A percentile compares a stretch with the other conserved stretches of the same genome.
Conservation (phyloP, 2,113 vertebrate species). For the Eulemur macaco region DNA sequence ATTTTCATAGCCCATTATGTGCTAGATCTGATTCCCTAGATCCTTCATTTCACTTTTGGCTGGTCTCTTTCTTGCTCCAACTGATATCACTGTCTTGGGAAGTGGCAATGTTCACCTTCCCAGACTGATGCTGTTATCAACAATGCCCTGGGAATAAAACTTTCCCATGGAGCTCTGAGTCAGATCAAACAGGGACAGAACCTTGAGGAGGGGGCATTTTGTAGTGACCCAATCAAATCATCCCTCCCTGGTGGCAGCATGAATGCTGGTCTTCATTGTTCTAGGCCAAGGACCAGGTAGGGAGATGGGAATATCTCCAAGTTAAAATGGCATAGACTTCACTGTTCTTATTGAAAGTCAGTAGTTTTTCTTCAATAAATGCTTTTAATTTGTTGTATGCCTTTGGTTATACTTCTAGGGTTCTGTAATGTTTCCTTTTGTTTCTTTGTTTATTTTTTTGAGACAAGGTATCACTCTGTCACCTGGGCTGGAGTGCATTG, state of each 20-base stretch:
- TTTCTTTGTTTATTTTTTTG: too few species aligned
- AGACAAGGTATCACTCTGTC: too few species aligned
- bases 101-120: neutral
- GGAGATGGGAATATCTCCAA: neutral
- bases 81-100: neutral
- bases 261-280: neutral
- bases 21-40: neutral
- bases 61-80: neutral
- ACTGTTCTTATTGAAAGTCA: neutral
- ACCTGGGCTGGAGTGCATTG: too few species aligned
- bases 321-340: neutral
- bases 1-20: neutral
- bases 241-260: neutral
- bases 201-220: accelerated
- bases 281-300: accelerated
- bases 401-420: neutral
- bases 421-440: neutral
- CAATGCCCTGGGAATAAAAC: neutral
- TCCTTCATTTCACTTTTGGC: neutral
- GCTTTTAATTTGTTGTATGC: neutral
- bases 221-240: neutral
- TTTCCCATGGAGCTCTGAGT: neutral
- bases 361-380: neutral
- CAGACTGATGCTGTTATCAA: neutral
- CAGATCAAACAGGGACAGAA: neutral